Base-by-base conservation (phyloP, 1,140 invertebrate genomes). In the Homarus americanus region DNA sequence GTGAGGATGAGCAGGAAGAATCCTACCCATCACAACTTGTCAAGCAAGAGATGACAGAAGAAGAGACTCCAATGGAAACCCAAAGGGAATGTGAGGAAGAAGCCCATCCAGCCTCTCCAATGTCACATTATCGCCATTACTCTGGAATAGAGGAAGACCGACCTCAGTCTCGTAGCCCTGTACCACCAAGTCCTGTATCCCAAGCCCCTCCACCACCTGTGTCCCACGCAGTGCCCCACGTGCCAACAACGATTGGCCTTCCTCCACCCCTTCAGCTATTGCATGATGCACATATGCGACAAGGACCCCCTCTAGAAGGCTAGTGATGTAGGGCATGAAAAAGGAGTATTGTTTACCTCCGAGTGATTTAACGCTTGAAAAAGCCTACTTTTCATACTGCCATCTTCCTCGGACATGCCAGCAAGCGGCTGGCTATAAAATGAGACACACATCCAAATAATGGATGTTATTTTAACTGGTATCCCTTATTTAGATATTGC, bases 241-340 rank as follows among this genome's bases (percentile, higher is more conserved):
- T 91, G 34, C 92, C 87, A 5, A 87, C 83, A 53, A 83, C 92
- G 7, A 53, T 84, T 38, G 85, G 85, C n/a, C 84, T 88, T 24
- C 86, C 92, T 28, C 91, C 91, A n/a, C 88, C 92, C 28, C 69
- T 93, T n/a, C 92, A 93, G 75, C 78, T 93, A 34, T 58, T 93
- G 36, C 92, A 92, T 66, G 92, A 93, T 28, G 90, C 92, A 38
- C 92, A 93, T 63, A 87, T 93, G 86, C 91, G 92, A 15, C 87
- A 89, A 72, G 87, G 91, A 40, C 91, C 92, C 40, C 92, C 91
- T 75, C 82, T 93, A 90, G 91, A 93, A 82, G 92, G 92, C 53
- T 93, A 91, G 76, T 80, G 58, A 85, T 75, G 69, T 85, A 85
- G 80, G 58, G 83, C 58, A 69, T 41, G 63, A 66, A 40, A 49